Evolutionary conservation across 2,797 vertebrate genomes (phyloP).

Genomic region (Margarornis squamiger): DNA sequence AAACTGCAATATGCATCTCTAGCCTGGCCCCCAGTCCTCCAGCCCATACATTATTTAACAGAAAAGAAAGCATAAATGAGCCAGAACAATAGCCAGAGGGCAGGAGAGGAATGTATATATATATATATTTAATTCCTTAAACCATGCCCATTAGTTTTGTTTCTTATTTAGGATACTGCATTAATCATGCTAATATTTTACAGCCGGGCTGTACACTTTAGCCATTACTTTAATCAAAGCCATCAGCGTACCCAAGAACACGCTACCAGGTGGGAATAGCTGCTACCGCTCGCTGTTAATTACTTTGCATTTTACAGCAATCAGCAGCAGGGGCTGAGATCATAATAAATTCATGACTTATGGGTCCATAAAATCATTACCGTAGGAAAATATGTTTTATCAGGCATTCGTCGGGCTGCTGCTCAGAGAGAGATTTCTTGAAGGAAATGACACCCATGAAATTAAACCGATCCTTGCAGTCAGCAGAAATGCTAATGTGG

Average conservation of each 20-base stretch:
- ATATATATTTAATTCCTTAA: constrained; percentile 62
- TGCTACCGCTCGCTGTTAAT: constrained; percentile 81
- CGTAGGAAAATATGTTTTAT: constrained; percentile 84
- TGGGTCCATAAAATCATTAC: constrained; percentile 85
- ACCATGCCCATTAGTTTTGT: constrained; percentile 73
- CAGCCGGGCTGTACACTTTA: constrained; percentile 75
- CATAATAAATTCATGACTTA: constrained; percentile 87
- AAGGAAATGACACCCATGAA: constrained; percentile 85
- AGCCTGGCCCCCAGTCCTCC: constrained; percentile 60
- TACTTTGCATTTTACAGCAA: constrained; percentile 85
- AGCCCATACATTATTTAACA: constrained; percentile 74
- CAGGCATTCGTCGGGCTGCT: constrained; percentile 77
- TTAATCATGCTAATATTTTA: constrained; percentile 84
- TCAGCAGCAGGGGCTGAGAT: constrained; percentile 83
- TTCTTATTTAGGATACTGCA: constrained; percentile 79
- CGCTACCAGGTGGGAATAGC: constrained; percentile 82
- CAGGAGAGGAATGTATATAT: background rate
- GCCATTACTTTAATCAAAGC: constrained; percentile 84
- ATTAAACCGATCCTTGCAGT: constrained; percentile 80
- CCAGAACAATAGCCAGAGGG: constrained; percentile 71
- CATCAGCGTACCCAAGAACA: constrained; percentile 78
- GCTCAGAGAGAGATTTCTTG: constrained; percentile 83
- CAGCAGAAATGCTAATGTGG: constrained; percentile 82
- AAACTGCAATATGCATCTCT: constrained; percentile 65
- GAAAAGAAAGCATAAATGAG: constrained; percentile 76